phyloP scores from a whole-genome alignment of 1,140 invertebrate species.

The Diplogasteroides magnus region DNA sequence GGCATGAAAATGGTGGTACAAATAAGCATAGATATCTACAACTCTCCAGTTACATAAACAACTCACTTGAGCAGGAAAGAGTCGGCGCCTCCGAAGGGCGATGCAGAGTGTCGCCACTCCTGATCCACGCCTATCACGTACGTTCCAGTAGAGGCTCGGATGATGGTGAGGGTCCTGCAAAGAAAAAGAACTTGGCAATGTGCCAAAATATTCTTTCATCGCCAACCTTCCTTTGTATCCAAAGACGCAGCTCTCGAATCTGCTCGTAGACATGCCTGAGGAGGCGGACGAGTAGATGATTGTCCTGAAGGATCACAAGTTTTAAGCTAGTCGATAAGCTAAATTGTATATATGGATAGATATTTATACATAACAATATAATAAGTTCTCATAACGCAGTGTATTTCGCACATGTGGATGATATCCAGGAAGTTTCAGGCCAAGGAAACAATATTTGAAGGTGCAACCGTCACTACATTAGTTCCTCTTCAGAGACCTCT shows the following conservation, averaged over 20 bases:
- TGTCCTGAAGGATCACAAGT: neutral
- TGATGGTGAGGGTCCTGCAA: neutral
- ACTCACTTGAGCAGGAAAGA: neutral
- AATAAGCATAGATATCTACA: too few relatives aligned
- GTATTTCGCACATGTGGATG: too few relatives aligned
- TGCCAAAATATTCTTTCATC: neutral
- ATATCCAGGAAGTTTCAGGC: too few relatives aligned
- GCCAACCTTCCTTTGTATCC: neutral
- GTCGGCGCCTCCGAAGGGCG: neutral
- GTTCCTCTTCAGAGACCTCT: too few relatives aligned
- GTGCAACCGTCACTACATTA: too few relatives aligned
- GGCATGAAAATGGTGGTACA: neutral
- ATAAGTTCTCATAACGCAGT: too few relatives aligned
- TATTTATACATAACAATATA: too few relatives aligned
- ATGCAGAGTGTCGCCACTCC: neutral
- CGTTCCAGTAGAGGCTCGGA: neutral
- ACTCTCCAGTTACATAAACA: too few relatives aligned
- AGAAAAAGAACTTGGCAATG: neutral
- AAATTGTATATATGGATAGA: too few relatives aligned
- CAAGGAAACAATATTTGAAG: too few relatives aligned
- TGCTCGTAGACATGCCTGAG: neutral
- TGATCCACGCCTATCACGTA: neutral
- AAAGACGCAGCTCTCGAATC: neutral
- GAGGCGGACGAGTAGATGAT: neutral
- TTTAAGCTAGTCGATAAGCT: too few relatives aligned